Conservation (phyloP, 2,113 vertebrate genomes). For the Charina bottae region DNA sequence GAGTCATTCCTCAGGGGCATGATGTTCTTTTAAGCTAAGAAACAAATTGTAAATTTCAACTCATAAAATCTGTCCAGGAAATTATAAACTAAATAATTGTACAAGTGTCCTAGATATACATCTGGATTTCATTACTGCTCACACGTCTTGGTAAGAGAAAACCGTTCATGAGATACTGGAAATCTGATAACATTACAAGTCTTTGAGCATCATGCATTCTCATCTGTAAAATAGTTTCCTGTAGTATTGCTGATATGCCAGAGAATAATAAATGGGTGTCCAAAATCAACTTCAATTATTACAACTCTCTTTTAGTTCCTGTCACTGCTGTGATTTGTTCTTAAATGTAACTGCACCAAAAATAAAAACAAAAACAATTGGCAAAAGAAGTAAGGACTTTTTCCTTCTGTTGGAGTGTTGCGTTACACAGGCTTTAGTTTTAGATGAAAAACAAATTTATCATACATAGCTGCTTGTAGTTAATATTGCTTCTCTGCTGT, state of each 20-base stretch:
- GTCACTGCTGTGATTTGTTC: conserved; percentile 35
- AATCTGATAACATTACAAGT: conserved; percentile 52
- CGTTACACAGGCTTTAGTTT: conserved; percentile 19
- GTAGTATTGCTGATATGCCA: conserved; percentile 52
- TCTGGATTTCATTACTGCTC: conserved; percentile 57
- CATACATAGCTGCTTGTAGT: conserved; percentile 39
- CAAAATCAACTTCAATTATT: conserved; percentile 61
- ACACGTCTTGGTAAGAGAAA: conserved; percentile 48
- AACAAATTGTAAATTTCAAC: conserved; percentile 52
- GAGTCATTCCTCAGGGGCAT: conserved; percentile 26
- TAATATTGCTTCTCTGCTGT: conserved; percentile 42
- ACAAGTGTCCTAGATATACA: conserved; percentile 47
- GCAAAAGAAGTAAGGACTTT: background rate
- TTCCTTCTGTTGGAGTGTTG: background rate
- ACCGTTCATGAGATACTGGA: conserved; percentile 43
- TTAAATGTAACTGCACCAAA: conserved; percentile 48
- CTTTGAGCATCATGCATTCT: conserved; percentile 53
- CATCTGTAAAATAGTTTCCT: conserved; percentile 58
- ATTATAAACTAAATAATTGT: conserved; percentile 63
- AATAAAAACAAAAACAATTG: background rate
- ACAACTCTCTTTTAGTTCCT: conserved; percentile 46
- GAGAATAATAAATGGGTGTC: conserved; percentile 59
- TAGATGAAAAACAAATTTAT: conserved; percentile 21
- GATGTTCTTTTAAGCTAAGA: conserved; percentile 60
- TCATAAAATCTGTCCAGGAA: conserved; percentile 51